A percentile compares a stretch with the other conserved stretches of the same genome.
phyloP scores from a whole-genome alignment of 2,888 invertebrate genomes.

The Cephalotes varians region DNA sequence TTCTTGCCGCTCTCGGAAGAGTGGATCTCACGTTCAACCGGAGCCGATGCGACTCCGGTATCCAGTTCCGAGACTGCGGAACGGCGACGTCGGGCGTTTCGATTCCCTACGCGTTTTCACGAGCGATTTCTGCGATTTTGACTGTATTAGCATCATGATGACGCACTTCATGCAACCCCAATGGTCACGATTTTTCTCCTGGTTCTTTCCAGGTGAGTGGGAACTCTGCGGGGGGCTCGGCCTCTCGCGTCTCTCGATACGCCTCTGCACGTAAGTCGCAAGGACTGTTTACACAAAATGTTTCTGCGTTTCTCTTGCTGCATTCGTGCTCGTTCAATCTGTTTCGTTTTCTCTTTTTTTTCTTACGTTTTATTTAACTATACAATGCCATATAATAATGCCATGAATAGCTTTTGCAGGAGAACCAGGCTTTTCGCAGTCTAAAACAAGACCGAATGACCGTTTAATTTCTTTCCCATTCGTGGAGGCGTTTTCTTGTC shows the following conservation, averaged over 20 bases:
- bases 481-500: conserved; percentile 7
- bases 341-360: conserved; percentile 15
- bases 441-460: background rate
- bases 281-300: conserved; percentile 72
- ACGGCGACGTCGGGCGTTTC: conserved; percentile 16
- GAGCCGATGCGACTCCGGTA: background rate
- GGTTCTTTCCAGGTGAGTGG: conserved; percentile 85
- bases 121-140: conserved; percentile 1
- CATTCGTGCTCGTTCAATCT: conserved; percentile 43
- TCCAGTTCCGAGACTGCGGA: background rate
- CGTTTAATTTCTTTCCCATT: background rate
- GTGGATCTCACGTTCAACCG: background rate
- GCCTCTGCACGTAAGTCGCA: conserved; percentile 84
- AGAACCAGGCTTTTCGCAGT: conserved; percentile 31
- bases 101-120: background rate
- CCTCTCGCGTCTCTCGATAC: conserved; percentile 83
- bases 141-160: conserved; percentile 37
- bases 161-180: conserved; percentile 68
- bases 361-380: background rate
- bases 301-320: conserved; percentile 58
- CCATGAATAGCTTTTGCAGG: conserved; percentile 30
- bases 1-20: background rate
- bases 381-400: conserved; percentile 11
- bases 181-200: conserved; percentile 82
- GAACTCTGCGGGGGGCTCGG: conserved; percentile 84